Conservation (phyloP, 2,113 vertebrate genomes). For the Casuarius casuarius region DNA sequence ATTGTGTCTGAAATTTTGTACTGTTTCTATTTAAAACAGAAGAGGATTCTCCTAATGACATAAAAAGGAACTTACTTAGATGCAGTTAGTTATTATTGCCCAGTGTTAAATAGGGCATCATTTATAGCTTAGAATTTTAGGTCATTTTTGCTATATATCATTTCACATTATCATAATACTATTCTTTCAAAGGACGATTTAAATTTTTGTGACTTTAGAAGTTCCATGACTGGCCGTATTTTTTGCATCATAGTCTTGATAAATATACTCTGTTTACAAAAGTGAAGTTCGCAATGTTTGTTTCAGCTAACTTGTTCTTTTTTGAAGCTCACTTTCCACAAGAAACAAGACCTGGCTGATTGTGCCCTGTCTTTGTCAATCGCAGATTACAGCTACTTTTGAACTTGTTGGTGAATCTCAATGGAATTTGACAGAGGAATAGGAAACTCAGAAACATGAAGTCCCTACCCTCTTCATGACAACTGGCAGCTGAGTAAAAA, state of each 20-base stretch:
- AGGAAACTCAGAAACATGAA: not conserved
- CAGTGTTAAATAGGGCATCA: not conserved
- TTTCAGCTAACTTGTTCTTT: not conserved
- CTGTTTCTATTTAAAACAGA: not conserved
- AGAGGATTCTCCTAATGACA: not conserved
- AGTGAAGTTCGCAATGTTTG: not conserved
- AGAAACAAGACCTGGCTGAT: not conserved
- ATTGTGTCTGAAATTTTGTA: not conserved
- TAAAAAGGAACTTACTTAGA: not conserved
- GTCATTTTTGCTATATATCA: not conserved
- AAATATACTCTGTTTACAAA: not conserved
- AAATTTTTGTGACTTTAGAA: not conserved
- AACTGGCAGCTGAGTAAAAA: slow-evolving; percentile 1
- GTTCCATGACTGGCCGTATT: not conserved
- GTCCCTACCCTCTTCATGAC: not conserved
- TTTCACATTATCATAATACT: not conserved
- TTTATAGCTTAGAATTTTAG: not conserved
- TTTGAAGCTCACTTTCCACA: not conserved
- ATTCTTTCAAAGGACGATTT: not conserved
- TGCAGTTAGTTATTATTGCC: not conserved
- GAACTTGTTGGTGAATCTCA: not conserved
- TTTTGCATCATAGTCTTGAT: not conserved
- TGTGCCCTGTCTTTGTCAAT: not conserved
- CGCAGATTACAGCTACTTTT: slow-evolving; percentile 18
- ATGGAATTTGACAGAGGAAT: slow-evolving; percentile 3